A percentile compares a stretch with the other conserved stretches of the same genome.
phyloP scores from a whole-genome alignment of 2,797 vertebrate species.

The Gadopsis marmoratus region DNA sequence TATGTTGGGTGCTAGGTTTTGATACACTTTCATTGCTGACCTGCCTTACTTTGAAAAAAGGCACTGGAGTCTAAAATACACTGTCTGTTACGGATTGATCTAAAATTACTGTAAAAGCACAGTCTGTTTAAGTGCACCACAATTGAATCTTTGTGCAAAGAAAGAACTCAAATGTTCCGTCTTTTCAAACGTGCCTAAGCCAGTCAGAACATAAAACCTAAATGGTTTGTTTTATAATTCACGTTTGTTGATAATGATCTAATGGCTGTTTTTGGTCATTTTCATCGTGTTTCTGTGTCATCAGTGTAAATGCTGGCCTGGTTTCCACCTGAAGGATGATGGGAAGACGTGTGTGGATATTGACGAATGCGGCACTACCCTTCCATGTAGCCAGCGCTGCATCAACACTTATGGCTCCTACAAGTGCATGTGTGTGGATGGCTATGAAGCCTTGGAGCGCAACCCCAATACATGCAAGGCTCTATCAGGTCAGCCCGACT shows the following conservation, averaged over 20 bases:
- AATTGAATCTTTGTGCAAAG: not conserved
- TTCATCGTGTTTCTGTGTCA: constrained; percentile 12
- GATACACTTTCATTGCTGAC: constrained; percentile 5
- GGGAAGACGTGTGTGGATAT: constrained; percentile 95
- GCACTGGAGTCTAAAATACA: not conserved
- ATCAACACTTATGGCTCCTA: constrained; percentile 97
- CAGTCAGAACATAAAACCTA: not conserved
- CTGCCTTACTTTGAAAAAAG: not conserved
- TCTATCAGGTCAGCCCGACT: constrained; percentile 88
- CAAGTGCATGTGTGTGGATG: constrained; percentile 94
- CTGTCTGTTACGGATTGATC: not conserved
- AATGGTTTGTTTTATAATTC: not conserved
- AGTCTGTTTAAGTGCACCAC: not conserved
- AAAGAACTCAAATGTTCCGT: not conserved
- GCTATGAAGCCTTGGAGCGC: constrained; percentile 91
- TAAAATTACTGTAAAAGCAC: not conserved
- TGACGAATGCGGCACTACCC: constrained; percentile 93
- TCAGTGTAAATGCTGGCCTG: constrained; percentile 99
- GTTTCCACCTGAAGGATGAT: constrained; percentile 96
- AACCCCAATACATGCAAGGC: constrained; percentile 94
- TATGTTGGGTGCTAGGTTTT: not conserved
- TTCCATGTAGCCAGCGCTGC: constrained; percentile 97
- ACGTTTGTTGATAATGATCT: not conserved
- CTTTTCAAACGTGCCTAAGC: not conserved
- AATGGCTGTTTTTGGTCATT: not conserved